Evolutionary conservation across 2,113 vertebrate species (phyloP).

Genomic region (Telmatochromis brachygnathus): DNA sequence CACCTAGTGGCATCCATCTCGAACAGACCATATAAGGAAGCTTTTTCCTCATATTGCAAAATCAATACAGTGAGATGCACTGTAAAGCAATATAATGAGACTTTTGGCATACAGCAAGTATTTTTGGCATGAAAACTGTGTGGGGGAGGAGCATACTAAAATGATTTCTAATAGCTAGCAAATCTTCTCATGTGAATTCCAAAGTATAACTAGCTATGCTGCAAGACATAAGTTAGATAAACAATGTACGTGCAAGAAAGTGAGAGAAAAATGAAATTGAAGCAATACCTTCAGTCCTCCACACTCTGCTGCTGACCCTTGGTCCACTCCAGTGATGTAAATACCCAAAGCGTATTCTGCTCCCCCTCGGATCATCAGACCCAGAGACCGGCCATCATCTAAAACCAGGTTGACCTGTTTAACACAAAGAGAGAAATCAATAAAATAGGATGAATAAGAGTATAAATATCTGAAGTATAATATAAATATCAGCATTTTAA

Average conservation of each 20-base stretch:
- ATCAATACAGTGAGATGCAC: not conserved
- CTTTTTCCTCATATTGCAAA: not conserved
- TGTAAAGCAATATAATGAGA: not conserved
- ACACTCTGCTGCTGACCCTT: conserved; percentile 86
- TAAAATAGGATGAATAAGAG: not conserved
- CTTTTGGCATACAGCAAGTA: not conserved
- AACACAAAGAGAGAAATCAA: not conserved
- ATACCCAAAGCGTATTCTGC: conserved; percentile 92
- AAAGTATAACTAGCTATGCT: not conserved
- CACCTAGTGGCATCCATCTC: not conserved
- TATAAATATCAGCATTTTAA: not conserved
- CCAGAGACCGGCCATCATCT: conserved; percentile 88
- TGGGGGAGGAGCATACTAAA: not conserved
- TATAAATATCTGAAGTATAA: not conserved
- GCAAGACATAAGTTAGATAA: not conserved
- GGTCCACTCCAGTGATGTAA: conserved; percentile 93
- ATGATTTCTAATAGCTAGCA: not conserved
- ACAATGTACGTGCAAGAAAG: not conserved
- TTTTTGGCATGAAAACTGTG: not conserved
- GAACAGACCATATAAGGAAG: not conserved
- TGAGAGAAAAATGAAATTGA: not conserved
- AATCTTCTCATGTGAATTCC: not conserved
- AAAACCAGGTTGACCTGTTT: conserved; percentile 90
- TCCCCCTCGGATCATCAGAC: conserved; percentile 92
- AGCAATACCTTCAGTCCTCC: conserved; percentile 86